Evolutionary conservation across 1,140 invertebrate genomes (phyloP).

Genomic region (Thalassaphorura encarpata): DNA sequence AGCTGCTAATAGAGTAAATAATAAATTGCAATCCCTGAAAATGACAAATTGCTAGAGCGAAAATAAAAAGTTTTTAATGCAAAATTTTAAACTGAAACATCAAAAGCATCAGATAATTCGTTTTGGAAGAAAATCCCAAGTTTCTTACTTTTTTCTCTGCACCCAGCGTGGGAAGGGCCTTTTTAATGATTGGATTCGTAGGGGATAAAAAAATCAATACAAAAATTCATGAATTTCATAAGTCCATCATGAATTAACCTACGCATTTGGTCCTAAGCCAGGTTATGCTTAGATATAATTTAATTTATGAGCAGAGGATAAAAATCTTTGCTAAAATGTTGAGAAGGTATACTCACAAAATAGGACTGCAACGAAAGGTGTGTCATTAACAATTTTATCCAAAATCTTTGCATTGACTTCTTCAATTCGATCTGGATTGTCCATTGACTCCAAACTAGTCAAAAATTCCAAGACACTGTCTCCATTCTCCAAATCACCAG

Average conservation of each 20-base stretch:
- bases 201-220: too few relatives aligned
- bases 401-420: slow-evolving; percentile 78
- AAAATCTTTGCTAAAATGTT: too few relatives aligned
- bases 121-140: too few relatives aligned
- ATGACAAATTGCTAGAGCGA: too few relatives aligned
- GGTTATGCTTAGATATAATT: background rate
- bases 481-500: slow-evolving; percentile 89
- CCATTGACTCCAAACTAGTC: slow-evolving; percentile 85
- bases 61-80: too few relatives aligned
- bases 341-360: slow-evolving; percentile 96
- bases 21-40: too few relatives aligned
- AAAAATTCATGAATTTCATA: background rate
- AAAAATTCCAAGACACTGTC: slow-evolving; percentile 85
- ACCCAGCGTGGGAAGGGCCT: slow-evolving; percentile 22
- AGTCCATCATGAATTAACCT: background rate
- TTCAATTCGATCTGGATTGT: slow-evolving; percentile 92
- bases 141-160: slow-evolving; percentile 32
- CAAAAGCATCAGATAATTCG: too few relatives aligned
- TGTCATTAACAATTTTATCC: slow-evolving; percentile 81
- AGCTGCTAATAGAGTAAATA: too few relatives aligned
- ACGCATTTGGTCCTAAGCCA: background rate
- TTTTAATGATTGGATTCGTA: too few relatives aligned
- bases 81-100: too few relatives aligned
- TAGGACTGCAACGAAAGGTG: slow-evolving; percentile 81
- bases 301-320: background rate